Conservation (phyloP, 2,113 vertebrate genomes). For the Illadopsis cleaveri region DNA sequence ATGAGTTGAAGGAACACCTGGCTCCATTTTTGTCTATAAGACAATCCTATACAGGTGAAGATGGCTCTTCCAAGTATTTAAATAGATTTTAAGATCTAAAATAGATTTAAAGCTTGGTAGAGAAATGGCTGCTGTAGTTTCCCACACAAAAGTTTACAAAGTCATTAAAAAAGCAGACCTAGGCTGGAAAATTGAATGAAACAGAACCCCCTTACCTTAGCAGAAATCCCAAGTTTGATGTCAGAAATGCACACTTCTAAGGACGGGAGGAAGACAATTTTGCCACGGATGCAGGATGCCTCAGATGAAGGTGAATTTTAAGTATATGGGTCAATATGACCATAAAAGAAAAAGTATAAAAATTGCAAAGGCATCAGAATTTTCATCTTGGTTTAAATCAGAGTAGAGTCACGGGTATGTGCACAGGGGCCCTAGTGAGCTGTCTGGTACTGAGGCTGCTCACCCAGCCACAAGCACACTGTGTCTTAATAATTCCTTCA, state of each 20-base stretch:
- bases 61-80: neutral
- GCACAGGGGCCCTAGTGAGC: neutral
- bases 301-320: neutral
- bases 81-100: neutral
- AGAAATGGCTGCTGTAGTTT: neutral
- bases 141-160: neutral
- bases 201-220: neutral
- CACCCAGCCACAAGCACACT: neutral
- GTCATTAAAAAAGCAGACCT: neutral
- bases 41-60: neutral
- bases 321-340: neutral
- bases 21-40: neutral
- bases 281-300: neutral
- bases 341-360: neutral
- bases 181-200: neutral
- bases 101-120: neutral
- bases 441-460: neutral
- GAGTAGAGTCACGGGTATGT: neutral
- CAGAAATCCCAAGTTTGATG: neutral
- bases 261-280: neutral
- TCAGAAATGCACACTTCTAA: neutral
- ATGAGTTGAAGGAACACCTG: neutral
- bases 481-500: neutral
- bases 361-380: neutral
- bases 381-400: neutral